Base-by-base conservation (phyloP, 2,888 invertebrate genomes). In the Cepaea hortensis region DNA sequence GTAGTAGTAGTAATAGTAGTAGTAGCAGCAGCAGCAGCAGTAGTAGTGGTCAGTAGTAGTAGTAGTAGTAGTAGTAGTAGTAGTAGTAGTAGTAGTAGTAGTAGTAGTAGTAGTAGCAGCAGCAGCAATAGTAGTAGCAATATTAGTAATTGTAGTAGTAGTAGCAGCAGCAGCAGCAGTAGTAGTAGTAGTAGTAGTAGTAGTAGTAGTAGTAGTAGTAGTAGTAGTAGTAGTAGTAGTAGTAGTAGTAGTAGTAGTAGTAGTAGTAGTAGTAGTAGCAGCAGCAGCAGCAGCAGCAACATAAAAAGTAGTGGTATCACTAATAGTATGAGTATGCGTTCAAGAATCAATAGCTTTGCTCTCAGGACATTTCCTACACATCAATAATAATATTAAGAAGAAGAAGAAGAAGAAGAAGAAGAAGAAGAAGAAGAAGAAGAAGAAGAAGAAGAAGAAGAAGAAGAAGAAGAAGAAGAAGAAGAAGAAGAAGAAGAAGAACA, bases 391-490 rank as follows among this genome's bases (percentile, higher is more conserved):
- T n/a, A n/a, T n/a, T n/a, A n/a, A n/a, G n/a, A n/a, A n/a, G 50
- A 23, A 82, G 70, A 82, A 61, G 9, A 81, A 81, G 81, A 81
- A 61, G 61, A 23, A 81, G 62, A 61, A 61, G 81, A 23, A 61
- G 81, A 61, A 61, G 23, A 61, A 81, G 55, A 50, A 15, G 13
- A 81, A 81, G 81, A 61, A 15, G 62, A 61, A 61, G 81, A 81
- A 61, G 81, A 61, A 62, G 23, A 23, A 81, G 81, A 81, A 81
- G 62, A 23, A 81, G 81, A 61, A 62, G 62, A 62, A 81, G 81
- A 81, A 62, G 62, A 62, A 81, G 81, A 81, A 23, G 23, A 62
- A 81, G 81, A 81, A 23, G 13, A 65, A 65, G 65, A 65, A 65
- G 65, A 2, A 18, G 65, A 65, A 55, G 7, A 55, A 55, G 11